Evolutionary conservation across 2,113 vertebrate genomes (phyloP).

Genomic region (Dascyllus trimaculatus): DNA sequence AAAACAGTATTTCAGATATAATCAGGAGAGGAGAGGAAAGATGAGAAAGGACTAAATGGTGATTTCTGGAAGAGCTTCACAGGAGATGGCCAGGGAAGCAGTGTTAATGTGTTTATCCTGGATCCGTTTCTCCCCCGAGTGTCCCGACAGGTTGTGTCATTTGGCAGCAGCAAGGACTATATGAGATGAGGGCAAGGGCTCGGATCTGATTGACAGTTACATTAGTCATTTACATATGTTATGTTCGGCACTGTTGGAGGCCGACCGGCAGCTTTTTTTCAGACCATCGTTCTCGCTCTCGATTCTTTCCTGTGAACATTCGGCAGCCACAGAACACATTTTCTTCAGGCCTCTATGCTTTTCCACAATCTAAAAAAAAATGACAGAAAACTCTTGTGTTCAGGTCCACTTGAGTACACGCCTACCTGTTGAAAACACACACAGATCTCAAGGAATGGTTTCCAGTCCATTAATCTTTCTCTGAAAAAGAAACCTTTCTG

Average conservation of each 20-base stretch:
- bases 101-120: constrained; percentile 63
- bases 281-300: constrained; percentile 7
- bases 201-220: constrained; percentile 30
- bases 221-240: constrained; percentile 39
- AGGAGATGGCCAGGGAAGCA: constrained; percentile 16
- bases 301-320: constrained; percentile 21
- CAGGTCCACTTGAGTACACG: neutral
- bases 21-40: constrained; percentile 26
- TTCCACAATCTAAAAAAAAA: neutral
- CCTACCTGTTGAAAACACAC: neutral
- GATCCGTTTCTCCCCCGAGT: constrained; percentile 19
- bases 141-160: constrained; percentile 47
- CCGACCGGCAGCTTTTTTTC: neutral
- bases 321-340: constrained; percentile 11
- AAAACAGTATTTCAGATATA: constrained; percentile 26
- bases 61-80: constrained; percentile 35
- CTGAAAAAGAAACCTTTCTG: neutral
- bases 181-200: constrained; percentile 25
- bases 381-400: constrained; percentile 6
- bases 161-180: constrained; percentile 30
- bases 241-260: constrained; percentile 7
- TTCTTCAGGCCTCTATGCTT: neutral
- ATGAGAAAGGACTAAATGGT: constrained; percentile 31
- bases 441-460: neutral
- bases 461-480: neutral